These are phyloP conservation scores for Eleginops maclovinus DNA, from an alignment of 2,113 vertebrate genomes.

Conservation along the genomic window DNA sequence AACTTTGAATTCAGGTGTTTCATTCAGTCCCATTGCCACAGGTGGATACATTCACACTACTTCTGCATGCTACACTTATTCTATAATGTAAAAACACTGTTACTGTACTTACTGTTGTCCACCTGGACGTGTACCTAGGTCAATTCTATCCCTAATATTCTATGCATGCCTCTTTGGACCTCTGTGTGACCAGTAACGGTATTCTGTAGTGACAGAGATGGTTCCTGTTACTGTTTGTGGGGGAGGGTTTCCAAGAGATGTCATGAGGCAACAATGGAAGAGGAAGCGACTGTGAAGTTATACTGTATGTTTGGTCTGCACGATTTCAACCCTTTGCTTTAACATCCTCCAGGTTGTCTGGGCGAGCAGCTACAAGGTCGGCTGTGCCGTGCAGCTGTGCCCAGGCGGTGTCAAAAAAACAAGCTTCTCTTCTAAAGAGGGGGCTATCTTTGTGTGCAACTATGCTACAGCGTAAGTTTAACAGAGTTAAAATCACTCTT, in stretches of 20 bases:
- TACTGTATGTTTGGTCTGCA: not conserved
- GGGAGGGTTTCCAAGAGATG: not conserved
- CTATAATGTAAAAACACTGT: too few species aligned
- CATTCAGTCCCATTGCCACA: too few species aligned
- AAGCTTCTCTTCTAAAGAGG: accelerated
- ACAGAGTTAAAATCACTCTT: not conserved
- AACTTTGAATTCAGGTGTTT: too few species aligned
- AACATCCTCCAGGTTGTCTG: conserved; percentile 74
- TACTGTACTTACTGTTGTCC: too few species aligned
- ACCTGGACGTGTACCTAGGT: too few species aligned
- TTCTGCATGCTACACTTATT: too few species aligned
- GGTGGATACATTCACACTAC: too few species aligned
- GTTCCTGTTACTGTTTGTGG: not conserved
- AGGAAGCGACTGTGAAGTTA: not conserved
- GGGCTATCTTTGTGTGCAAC: conserved; percentile 77
- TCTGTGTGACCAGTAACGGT: too few species aligned
- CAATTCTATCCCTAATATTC: too few species aligned
- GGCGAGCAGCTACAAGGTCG: conserved; percentile 76
- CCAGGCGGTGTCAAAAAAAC: conserved; percentile 41
- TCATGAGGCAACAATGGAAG: not conserved
- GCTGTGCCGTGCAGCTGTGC: conserved; percentile 74
- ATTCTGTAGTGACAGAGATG: too few species aligned
- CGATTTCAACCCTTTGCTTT: not conserved
- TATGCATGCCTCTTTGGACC: too few species aligned
- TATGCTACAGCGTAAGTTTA: conserved; percentile 75